phyloP scores from a whole-genome alignment of 2,797 vertebrate species.

The Diceros bicornis region DNA sequence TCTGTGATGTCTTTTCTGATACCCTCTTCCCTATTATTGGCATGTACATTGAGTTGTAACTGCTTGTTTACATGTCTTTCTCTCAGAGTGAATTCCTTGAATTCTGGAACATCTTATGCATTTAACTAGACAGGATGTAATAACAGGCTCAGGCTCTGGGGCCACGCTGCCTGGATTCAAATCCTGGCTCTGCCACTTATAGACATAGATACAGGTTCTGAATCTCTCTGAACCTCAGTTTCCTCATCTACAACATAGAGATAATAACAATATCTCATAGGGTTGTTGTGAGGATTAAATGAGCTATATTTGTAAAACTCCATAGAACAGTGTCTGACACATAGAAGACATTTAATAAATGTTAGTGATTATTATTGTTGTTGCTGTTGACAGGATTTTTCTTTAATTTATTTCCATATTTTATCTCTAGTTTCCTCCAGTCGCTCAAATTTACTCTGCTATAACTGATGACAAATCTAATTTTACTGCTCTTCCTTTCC shows the following conservation, averaged over 20 bases:
- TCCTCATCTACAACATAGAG: not conserved
- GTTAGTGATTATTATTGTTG: not conserved
- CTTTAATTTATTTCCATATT: not conserved
- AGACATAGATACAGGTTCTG: not conserved
- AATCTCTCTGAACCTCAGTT: not conserved
- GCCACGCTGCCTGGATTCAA: not conserved
- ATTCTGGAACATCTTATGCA: not conserved
- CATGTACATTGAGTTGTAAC: not conserved
- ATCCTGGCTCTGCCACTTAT: not conserved
- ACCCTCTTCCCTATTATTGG: not conserved
- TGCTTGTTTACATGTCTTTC: not conserved
- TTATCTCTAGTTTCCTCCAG: not conserved
- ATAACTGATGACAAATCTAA: not conserved
- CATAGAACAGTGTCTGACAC: not conserved
- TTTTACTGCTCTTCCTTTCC: constrained; percentile 9
- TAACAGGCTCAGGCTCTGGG: not conserved
- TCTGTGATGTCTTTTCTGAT: not conserved
- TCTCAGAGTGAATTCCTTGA: constrained; percentile 13
- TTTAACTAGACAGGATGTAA: not conserved
- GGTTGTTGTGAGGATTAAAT: not conserved
- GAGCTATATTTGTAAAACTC: constrained; percentile 6
- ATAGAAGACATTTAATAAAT: not conserved
- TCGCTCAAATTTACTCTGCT: not conserved
- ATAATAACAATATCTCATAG: not conserved
- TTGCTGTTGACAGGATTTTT: constrained; percentile 31